Percentiles rank a stretch among this genome's conserved stretches.
These are phyloP conservation scores for Prochilodus magdalenae DNA, from an alignment of 2,113 vertebrate genomes.

Conservation along the genomic window DNA sequence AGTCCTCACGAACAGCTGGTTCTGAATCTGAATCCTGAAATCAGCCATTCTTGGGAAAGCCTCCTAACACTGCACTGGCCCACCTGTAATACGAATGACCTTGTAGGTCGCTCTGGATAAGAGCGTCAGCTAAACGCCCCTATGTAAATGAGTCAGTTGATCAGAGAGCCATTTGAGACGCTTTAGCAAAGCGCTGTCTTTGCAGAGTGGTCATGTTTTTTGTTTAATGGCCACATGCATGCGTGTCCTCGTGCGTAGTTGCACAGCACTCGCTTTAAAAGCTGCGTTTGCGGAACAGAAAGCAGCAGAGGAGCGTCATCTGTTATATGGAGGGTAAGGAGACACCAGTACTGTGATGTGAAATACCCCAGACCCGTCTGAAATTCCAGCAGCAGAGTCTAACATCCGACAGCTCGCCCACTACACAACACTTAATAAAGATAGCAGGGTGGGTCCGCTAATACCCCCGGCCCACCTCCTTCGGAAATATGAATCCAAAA, in stretches of 20 bases:
- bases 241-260: not conserved
- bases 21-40: too few species aligned
- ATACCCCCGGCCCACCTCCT: not conserved
- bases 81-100: too few species aligned
- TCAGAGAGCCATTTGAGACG: too few species aligned
- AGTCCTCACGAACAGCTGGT: not conserved
- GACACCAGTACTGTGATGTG: conserved; percentile 47
- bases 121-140: too few species aligned
- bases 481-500: not conserved
- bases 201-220: too few species aligned
- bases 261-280: not conserved
- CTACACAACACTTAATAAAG: not conserved
- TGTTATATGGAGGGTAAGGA: not conserved
- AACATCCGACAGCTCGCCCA: conserved; percentile 53
- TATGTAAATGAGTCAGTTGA: too few species aligned
- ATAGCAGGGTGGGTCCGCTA: not conserved
- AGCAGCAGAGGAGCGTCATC: not conserved
- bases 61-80: too few species aligned
- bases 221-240: too few species aligned
- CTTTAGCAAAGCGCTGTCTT: too few species aligned
- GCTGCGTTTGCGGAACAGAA: not conserved
- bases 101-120: too few species aligned
- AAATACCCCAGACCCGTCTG: conserved; percentile 60
- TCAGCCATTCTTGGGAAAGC: not conserved
- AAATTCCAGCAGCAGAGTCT: conserved; percentile 45